Percentiles rank a stretch among this genome's conserved stretches.
Evolutionary conservation across 2,797 vertebrate species (phyloP).

Genomic region (Muscicapa comitata): DNA sequence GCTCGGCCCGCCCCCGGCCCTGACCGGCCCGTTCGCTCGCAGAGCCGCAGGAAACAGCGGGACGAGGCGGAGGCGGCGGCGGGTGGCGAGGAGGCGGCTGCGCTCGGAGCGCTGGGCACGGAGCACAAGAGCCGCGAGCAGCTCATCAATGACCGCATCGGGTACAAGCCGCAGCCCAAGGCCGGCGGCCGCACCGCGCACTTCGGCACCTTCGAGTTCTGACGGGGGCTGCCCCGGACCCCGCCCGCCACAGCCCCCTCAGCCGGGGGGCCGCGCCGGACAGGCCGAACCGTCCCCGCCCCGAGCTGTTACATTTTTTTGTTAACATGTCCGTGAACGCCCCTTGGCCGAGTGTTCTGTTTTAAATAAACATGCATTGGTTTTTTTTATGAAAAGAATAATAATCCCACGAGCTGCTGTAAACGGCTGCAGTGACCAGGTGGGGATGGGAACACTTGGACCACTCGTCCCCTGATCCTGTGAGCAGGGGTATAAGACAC

Average conservation of each 20-base stretch:
- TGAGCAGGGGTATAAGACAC: accelerated
- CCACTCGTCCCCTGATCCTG: accelerated
- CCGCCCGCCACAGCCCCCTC: no score
- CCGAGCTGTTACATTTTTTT: no score
- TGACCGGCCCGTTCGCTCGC: background rate
- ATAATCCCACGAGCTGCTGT: background rate
- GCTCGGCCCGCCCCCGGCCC: background rate
- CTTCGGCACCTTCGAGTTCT: slow-evolving; percentile 93
- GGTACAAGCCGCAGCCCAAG: slow-evolving; percentile 94
- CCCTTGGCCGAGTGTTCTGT: background rate
- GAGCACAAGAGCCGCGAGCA: slow-evolving; percentile 87
- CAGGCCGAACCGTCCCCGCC: accelerated
- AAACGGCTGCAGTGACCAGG: background rate
- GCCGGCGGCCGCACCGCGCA: slow-evolving; percentile 85
- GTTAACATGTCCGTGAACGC: background rate
- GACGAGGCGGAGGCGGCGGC: slow-evolving; percentile 84
- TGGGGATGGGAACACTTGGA: background rate
- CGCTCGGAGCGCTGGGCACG: slow-evolving; percentile 63
- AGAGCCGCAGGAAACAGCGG: slow-evolving; percentile 90
- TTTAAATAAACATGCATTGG: slow-evolving; percentile 61
- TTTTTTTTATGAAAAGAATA: background rate
- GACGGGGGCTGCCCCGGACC: background rate
- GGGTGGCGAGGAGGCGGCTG: slow-evolving; percentile 60
- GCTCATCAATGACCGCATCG: slow-evolving; percentile 91
- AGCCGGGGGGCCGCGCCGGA: background rate